These are phyloP conservation scores for Novumbra hubbsi DNA, from an alignment of 2,797 vertebrate species.

Conservation along the genomic window DNA sequence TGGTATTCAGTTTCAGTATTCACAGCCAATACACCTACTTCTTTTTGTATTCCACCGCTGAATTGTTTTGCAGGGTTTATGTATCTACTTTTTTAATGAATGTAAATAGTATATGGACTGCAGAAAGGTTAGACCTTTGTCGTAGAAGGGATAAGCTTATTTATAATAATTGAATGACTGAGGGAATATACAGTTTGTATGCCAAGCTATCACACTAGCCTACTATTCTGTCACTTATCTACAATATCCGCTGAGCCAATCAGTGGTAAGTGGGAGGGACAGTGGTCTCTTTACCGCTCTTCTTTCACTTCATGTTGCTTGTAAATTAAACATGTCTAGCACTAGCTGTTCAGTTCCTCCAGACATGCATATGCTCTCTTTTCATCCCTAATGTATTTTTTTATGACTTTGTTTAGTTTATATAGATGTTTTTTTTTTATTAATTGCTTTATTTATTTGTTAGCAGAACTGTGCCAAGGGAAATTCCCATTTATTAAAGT, in stretches of 20 bases:
- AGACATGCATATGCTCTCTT: conserved; percentile 12
- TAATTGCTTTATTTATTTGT: conserved; percentile 85
- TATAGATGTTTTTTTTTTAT: conserved; percentile 80
- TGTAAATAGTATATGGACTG: conserved; percentile 74
- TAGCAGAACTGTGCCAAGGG: conserved; percentile 83
- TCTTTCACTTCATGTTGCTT: conserved; percentile 32
- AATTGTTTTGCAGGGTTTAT: conserved; percentile 65
- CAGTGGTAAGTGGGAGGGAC: conserved; percentile 31
- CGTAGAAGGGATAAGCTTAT: conserved; percentile 75
- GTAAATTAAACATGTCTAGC: conserved; percentile 62
- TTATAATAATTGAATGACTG: conserved; percentile 58
- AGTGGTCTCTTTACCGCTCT: conserved; percentile 23
- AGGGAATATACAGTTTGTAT: conserved; percentile 28
- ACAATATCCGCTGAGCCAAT: conserved; percentile 24
- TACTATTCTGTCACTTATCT: conserved; percentile 41
- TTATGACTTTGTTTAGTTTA: conserved; percentile 75
- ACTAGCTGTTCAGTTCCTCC: conserved; percentile 47
- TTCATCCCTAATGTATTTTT: conserved; percentile 51
- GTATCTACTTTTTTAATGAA: conserved; percentile 53
- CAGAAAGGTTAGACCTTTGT: conserved; percentile 63
- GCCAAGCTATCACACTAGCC: conserved; percentile 44
- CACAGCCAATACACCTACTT: conserved; percentile 47
- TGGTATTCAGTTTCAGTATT: conserved; percentile 35
- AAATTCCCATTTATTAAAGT: conserved; percentile 79
- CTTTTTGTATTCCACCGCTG: conserved; percentile 64